Percentiles rank a stretch among this genome's conserved stretches.
These are phyloP conservation scores for Corvus moneduloides DNA, from an alignment of 2,113 vertebrate species.

Conservation along the genomic window DNA sequence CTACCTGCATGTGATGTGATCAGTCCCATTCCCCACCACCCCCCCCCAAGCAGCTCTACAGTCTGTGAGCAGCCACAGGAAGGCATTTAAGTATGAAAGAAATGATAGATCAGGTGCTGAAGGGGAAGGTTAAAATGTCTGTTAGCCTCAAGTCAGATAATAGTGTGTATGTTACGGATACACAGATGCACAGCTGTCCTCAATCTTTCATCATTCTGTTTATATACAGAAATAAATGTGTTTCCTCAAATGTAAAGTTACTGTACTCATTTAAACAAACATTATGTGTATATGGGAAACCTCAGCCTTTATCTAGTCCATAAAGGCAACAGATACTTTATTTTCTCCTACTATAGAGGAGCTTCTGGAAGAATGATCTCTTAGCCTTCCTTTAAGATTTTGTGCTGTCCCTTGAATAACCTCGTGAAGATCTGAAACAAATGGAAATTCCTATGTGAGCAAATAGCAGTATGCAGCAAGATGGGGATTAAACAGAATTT, in stretches of 20 bases:
- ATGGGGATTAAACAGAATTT: conserved; percentile 3
- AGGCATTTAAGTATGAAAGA: not conserved
- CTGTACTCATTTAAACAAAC: conserved; percentile 33
- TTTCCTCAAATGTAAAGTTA: conserved; percentile 42
- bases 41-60: not conserved
- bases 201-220: conserved; percentile 44
- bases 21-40: not conserved
- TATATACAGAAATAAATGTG: conserved; percentile 41
- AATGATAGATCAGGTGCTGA: conserved; percentile 18
- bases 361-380: conserved; percentile 23
- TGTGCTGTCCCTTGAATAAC: conserved; percentile 22
- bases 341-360: not conserved
- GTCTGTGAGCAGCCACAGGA: not conserved
- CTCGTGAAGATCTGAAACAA: not conserved
- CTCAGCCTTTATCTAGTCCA: not conserved
- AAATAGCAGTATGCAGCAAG: not conserved
- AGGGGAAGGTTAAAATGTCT: conserved; percentile 25
- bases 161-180: not conserved
- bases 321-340: not conserved
- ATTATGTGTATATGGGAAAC: not conserved
- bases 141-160: conserved; percentile 32
- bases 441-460: conserved; percentile 1
- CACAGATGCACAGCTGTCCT: conserved; percentile 41
- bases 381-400: not conserved
- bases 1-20: not conserved